These are phyloP conservation scores for Aselliscus stoliczkanus DNA, from an alignment of 2,797 vertebrate genomes.

Conservation along the genomic window DNA sequence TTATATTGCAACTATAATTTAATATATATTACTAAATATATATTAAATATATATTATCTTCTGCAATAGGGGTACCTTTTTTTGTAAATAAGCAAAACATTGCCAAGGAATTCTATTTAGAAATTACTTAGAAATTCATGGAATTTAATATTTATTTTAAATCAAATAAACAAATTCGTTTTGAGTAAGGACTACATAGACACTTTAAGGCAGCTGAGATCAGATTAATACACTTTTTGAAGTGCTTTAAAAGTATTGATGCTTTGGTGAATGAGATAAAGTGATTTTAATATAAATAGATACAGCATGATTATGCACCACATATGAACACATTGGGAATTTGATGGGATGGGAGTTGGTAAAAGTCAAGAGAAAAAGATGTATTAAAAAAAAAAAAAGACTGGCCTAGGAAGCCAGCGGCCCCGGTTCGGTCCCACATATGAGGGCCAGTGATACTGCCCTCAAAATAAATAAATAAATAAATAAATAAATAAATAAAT, in stretches of 20 bases:
- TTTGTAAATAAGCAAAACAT: conserved; percentile 28
- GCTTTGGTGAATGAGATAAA: conserved; percentile 47
- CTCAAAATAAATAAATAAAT: too few species aligned
- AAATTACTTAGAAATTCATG: conserved; percentile 56
- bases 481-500: too few species aligned
- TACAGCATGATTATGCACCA: conserved; percentile 28
- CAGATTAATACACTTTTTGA: conserved; percentile 31
- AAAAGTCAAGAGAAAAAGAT: conserved; percentile 39
- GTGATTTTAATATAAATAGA: conserved; percentile 51
- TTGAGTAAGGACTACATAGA: conserved; percentile 51
- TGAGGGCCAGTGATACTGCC: too few species aligned
- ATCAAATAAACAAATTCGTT: conserved; percentile 59
- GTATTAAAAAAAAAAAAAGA: conserved; percentile 50
- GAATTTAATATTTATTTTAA: conserved; percentile 40
- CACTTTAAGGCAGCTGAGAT: conserved; percentile 57
- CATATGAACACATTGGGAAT: conserved; percentile 36
- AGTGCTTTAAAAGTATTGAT: conserved; percentile 59
- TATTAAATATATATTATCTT: too few species aligned
- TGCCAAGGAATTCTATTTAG: not conserved
- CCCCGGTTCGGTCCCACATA: too few species aligned
- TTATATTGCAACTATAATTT: too few species aligned
- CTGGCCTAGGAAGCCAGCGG: too few species aligned
- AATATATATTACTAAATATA: too few species aligned
- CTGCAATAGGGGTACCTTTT: not conserved
- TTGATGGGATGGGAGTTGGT: not conserved